These are phyloP conservation scores for Tachina lurida DNA, from an alignment of 2,888 invertebrate genomes.

Conservation along the genomic window DNA sequence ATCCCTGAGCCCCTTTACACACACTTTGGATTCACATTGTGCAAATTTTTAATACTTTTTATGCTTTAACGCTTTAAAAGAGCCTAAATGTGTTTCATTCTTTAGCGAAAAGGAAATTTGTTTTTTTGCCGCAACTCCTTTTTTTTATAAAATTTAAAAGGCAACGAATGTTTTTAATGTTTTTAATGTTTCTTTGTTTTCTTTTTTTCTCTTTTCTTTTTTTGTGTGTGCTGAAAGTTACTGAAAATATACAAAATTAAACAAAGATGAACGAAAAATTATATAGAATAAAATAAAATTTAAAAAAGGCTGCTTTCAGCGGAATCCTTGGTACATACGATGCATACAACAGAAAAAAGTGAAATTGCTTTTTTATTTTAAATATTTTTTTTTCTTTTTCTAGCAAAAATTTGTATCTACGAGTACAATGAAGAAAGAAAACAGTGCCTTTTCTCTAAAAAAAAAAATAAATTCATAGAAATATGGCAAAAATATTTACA, in stretches of 20 bases:
- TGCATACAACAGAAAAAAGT: conserved; percentile 41
- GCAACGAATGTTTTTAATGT: conserved; percentile 68
- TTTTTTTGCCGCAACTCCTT: conserved; percentile 16
- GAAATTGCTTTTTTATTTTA: conserved; percentile 60
- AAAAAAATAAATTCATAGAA: conserved; percentile 22
- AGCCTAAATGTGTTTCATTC: conserved; percentile 46
- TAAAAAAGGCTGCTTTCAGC: conserved; percentile 38
- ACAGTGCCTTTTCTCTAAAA: conserved; percentile 8
- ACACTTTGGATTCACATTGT: background rate
- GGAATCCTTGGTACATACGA: background rate
- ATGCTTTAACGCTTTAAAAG: conserved; percentile 63
- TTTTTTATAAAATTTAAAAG: conserved; percentile 48
- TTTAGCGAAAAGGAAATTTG: conserved; percentile 5
- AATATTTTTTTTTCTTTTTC: conserved; percentile 65
- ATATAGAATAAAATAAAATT: conserved; percentile 29
- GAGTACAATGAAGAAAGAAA: conserved; percentile 29
- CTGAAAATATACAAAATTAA: conserved; percentile 42
- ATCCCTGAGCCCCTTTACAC: background rate
- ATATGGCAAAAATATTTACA: background rate
- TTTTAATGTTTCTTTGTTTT: background rate
- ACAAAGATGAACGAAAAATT: conserved; percentile 37
- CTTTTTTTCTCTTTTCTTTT: background rate
- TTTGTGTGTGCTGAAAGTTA: conserved; percentile 22
- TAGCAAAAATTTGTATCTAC: conserved; percentile 16
- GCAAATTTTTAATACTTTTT: conserved; percentile 7